Evolutionary conservation across 2,888 invertebrate genomes (phyloP).

Genomic region (Agrotis puta): DNA sequence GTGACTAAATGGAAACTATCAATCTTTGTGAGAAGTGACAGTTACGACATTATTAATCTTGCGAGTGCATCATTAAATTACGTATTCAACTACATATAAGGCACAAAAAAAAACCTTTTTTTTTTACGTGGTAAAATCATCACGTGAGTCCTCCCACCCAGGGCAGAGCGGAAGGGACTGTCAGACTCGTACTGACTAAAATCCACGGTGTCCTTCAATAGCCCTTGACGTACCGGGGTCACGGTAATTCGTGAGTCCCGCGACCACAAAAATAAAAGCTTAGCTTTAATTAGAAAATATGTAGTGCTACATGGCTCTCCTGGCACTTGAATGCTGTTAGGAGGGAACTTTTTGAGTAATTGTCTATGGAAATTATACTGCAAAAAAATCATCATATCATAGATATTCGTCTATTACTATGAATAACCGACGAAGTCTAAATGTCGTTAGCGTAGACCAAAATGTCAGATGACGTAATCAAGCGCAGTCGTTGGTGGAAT

Average conservation of each 20-base stretch:
- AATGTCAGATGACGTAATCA: slow-evolving; percentile 55
- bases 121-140: too few relatives aligned
- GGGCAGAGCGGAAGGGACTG: too few relatives aligned
- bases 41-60: slow-evolving; percentile 31
- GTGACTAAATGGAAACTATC: slow-evolving; percentile 43
- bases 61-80: background rate
- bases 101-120: background rate
- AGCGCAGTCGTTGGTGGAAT: slow-evolving; percentile 46
- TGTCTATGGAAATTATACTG: background rate
- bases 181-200: too few relatives aligned
- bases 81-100: background rate
- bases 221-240: too few relatives aligned
- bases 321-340: too few relatives aligned
- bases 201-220: too few relatives aligned
- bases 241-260: too few relatives aligned
- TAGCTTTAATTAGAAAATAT: too few relatives aligned
- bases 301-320: too few relatives aligned
- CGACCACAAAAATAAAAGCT: background rate
- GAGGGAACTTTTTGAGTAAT: background rate
- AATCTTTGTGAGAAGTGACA: slow-evolving; percentile 39
- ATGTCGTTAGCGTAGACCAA: slow-evolving; percentile 15
- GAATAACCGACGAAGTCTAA: slow-evolving; percentile 17
- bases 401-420: background rate
- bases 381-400: too few relatives aligned
- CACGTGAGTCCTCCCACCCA: too few relatives aligned